Evolutionary conservation across 2,113 vertebrate species (phyloP), one percentile per base, ranked within the genome.

Genomic region (Falcunculus frontatus): DNA sequence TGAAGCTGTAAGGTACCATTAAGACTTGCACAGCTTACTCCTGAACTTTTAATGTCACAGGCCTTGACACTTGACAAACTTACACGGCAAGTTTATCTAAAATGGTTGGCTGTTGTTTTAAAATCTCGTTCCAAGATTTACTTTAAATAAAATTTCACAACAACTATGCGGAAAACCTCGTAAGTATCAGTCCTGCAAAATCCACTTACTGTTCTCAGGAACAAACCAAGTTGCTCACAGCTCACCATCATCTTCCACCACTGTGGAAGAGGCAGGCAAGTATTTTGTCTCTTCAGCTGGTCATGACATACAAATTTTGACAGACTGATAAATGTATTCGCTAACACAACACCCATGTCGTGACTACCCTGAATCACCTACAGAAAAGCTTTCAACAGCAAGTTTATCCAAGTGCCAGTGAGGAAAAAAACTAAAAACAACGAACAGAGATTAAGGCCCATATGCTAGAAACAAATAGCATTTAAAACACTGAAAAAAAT

Each of bases 401-500:
- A 49, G 56, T 70, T 52, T 84, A 88, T 70, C 32, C 2, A 8
- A 81, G 9, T 56, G 32, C 32, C 65, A 65, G 6, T 64, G 41
- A 50, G 49, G 27, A n/a, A 84, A 88, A 84, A 39, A 29, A n/a
- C n/a, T 23, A 90, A 75, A 83, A 89, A 63, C 25, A 53, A 72
- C 11, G 4, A 42, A 49, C 12, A 56, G 42, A 85, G 8, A 90
- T 94, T 86, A 93, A 93, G 88, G 83, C 49, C n/a, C 56, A 42
- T n/a, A 41, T 49, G 39, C n/a, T 65, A 87, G 41, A 92, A 96
- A 88, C 8, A 94, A 88, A 53, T 4, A 49, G 57, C 67, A 68
- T 65, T 84, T 94, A 85, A 94, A 97, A 96, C 72, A 94, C 33
- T 69, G 37, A 93, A 87, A n/a, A 74, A 74, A 81, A 90, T 30